These are phyloP conservation scores for Melieria omissa DNA, from an alignment of 2,888 invertebrate species.

Conservation along the genomic window DNA sequence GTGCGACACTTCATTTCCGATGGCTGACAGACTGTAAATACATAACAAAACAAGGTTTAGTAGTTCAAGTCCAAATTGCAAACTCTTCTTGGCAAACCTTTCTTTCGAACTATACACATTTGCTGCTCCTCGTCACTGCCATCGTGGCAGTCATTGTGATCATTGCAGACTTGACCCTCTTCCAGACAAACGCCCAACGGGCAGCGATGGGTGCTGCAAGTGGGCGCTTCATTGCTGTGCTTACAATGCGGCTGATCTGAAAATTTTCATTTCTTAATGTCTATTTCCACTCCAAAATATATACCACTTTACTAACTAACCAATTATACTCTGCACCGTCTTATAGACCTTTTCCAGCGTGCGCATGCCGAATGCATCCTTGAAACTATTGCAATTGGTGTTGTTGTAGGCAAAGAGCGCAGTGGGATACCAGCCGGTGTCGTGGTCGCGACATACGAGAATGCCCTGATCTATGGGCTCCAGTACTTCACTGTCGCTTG, in stretches of 20 bases:
- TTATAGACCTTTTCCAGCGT: constrained; percentile 55
- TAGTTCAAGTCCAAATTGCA: not conserved
- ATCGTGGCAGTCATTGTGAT: constrained; percentile 75
- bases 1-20: constrained; percentile 75
- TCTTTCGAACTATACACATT: constrained; percentile 54
- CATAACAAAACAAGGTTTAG: not conserved
- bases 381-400: constrained; percentile 66
- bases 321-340: constrained; percentile 56
- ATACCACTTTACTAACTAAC: constrained; percentile 44
- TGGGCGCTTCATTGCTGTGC: constrained; percentile 46
- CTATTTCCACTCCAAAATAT: not conserved
- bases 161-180: constrained; percentile 73
- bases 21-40: constrained; percentile 71
- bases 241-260: constrained; percentile 58
- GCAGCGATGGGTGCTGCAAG: constrained; percentile 75
- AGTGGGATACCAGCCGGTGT: constrained; percentile 77
- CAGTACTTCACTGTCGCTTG: constrained; percentile 32
- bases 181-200: constrained; percentile 76
- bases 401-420: constrained; percentile 73
- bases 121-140: constrained; percentile 73
- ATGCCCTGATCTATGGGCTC: constrained; percentile 74
- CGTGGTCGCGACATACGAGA: constrained; percentile 74
- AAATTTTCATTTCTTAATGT: not conserved
- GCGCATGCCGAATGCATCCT: constrained; percentile 51
- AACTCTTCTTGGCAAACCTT: constrained; percentile 44